Percentiles rank a stretch among this genome's conserved stretches.
These are phyloP conservation scores for Drosophila gunungcola DNA, from an alignment of 1,140 invertebrate species.

Conservation along the genomic window DNA sequence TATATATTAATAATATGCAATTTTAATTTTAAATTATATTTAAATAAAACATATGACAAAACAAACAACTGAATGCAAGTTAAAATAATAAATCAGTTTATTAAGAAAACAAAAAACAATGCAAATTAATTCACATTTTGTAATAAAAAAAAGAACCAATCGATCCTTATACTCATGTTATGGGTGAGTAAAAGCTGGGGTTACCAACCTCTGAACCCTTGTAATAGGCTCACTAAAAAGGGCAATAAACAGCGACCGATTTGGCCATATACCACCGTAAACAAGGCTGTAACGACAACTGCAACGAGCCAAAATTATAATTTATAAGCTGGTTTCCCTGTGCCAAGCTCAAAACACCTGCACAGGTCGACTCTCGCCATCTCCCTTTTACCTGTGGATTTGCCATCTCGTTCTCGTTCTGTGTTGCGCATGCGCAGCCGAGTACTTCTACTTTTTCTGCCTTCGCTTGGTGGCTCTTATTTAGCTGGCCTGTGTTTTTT, in stretches of 20 bases:
- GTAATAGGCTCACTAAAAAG: slow-evolving; percentile 5
- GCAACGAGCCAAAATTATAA: slow-evolving; percentile 54
- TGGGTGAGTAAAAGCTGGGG: neutral
- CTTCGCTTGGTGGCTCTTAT: slow-evolving; percentile 5
- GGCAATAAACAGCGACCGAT: slow-evolving; percentile 16
- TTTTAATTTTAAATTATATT: too few species aligned
- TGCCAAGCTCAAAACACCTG: slow-evolving; percentile 70
- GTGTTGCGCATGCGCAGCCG: slow-evolving; percentile 51
- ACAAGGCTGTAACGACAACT: slow-evolving; percentile 28
- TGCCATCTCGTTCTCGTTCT: neutral
- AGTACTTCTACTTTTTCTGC: slow-evolving; percentile 77
- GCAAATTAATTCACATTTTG: too few species aligned
- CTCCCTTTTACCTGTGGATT: neutral
- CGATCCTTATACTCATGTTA: neutral
- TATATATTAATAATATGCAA: too few species aligned
- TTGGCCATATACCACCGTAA: slow-evolving; percentile 26
- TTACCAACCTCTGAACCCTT: neutral
- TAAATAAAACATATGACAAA: too few species aligned
- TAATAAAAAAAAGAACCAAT: too few species aligned
- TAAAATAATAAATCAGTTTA: neutral
- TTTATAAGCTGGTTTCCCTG: slow-evolving; percentile 78
- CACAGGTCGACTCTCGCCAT: slow-evolving; percentile 37
- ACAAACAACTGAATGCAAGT: too few species aligned
- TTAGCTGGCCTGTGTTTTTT: neutral
- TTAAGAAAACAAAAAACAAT: neutral